Evolutionary conservation across 2,888 invertebrate genomes (phyloP), one percentile per base, ranked within the genome.

Genomic region (Parochlus steinenii): DNA sequence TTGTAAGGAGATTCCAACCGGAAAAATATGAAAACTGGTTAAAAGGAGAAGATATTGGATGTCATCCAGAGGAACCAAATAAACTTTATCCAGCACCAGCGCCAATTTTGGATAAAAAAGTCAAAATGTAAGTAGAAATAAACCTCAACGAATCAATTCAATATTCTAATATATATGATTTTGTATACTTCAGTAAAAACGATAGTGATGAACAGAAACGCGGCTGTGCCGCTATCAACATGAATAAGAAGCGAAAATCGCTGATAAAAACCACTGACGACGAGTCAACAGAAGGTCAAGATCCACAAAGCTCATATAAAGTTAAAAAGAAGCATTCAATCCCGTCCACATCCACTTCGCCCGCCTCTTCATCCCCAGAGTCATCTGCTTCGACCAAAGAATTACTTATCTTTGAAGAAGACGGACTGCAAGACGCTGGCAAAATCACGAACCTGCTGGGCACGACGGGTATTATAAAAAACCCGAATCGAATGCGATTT

Each of bases 1-100:
- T 97, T 63, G 93, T 98, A 1, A 85, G 83, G 57, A 66, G 87
- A n/a, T 87, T 87, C 49, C 86, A 86, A 52, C 80, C 83, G 1
- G 81, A 83, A 16, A 67, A 77, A 45, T 95, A 92, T 53, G 80
- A 89, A 19, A 59, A 79, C 17, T 98, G 97, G 97, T 59, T 87
- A 36, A 73, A 74, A 47, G 95, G 95, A 0, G 74, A 74, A 44
- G 93, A 95, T 54, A 63, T 85, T 33, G 92, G 89, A 0, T 76
- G 80, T 12, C 93, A 95, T 59, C 95, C 95, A 0, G 92, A 93
- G 55, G 90, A 92, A 60, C 80, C 83, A 5, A 25, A 24, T 11
- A 36, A 36, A 17, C 16, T 36, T 11, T 26, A 22, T 11, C 14
- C 26, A 0, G 64, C 36, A 15, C 36, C 36, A 23, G 30, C 22